Percentiles rank a stretch among this genome's conserved stretches.
Evolutionary conservation across 2,797 vertebrate species (phyloP).

Genomic region (Rousettus madagascariensis): DNA sequence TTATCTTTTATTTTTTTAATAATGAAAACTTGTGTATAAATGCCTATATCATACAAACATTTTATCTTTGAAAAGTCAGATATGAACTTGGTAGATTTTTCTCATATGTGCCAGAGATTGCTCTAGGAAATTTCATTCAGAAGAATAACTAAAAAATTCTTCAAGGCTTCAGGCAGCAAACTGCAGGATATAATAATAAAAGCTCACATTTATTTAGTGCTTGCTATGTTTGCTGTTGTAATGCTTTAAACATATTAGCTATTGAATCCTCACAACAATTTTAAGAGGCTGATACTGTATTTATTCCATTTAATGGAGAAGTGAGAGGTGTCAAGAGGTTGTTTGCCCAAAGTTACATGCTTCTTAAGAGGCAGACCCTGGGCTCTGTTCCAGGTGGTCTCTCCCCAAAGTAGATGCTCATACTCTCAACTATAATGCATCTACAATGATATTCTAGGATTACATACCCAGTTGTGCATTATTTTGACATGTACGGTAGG

Average conservation of each 20-base stretch:
- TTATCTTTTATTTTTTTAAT: not conserved
- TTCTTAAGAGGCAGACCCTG: not conserved
- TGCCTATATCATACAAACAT: not conserved
- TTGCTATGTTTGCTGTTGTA: not conserved
- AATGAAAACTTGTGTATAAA: not conserved
- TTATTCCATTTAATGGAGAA: not conserved
- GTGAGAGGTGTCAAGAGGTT: not conserved
- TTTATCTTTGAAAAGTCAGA: slow-evolving; percentile 37
- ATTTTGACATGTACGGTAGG: not conserved
- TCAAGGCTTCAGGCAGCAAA: slow-evolving; percentile 25
- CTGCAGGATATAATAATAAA: not conserved
- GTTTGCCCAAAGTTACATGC: not conserved
- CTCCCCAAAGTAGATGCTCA: not conserved
- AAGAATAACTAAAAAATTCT: slow-evolving; percentile 10
- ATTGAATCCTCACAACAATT: not conserved
- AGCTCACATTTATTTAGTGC: not conserved
- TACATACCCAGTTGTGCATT: not conserved
- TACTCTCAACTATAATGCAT: not conserved
- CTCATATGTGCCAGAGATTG: not conserved
- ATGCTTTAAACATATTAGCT: not conserved
- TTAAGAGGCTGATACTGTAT: not conserved
- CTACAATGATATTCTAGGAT: not conserved
- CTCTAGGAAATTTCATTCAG: not conserved
- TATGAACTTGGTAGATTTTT: not conserved
- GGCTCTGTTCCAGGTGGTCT: not conserved